phyloP scores from a whole-genome alignment of 2,888 invertebrate species.

The Adineta ricciae region DNA sequence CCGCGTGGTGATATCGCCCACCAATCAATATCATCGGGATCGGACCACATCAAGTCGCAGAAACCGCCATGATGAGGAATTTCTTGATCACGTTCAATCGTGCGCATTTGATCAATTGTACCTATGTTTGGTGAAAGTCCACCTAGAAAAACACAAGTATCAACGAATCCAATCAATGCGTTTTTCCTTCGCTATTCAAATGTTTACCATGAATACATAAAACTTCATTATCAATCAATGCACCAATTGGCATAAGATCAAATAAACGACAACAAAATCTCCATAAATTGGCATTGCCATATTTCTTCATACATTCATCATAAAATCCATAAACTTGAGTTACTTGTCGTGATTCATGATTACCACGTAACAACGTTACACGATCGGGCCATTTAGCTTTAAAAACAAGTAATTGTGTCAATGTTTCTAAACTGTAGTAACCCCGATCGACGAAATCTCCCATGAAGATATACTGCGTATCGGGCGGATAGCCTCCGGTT shows the following conservation, averaged over 20 bases:
- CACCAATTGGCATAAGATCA: constrained; percentile 90
- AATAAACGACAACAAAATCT: constrained; percentile 94
- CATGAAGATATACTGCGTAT: constrained; percentile 88
- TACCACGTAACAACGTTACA: constrained; percentile 84
- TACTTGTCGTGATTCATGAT: constrained; percentile 95
- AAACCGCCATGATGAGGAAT: constrained; percentile 96
- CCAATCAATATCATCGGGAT: constrained; percentile 77
- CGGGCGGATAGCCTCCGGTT: constrained; percentile 65
- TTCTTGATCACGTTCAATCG: constrained; percentile 87
- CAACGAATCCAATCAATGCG: too few species aligned
- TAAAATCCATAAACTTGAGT: constrained; percentile 98
- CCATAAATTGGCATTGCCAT: constrained; percentile 98
- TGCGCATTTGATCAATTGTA: constrained; percentile 87
- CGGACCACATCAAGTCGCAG: constrained; percentile 85
- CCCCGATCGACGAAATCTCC: constrained; percentile 57
- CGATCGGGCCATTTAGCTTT: constrained; percentile 79
- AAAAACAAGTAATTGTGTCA: constrained; percentile 76
- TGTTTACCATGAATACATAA: constrained; percentile 73
- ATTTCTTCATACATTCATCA: constrained; percentile 96
- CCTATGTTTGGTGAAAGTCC: constrained; percentile 91
- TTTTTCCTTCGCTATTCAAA: too few species aligned
- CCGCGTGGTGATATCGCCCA: constrained; percentile 90
- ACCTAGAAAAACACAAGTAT: neutral
- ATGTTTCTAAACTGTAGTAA: constrained; percentile 86
- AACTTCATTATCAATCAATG: constrained; percentile 89